Conservation (phyloP, 2,113 vertebrate species). For the Tragelaphus imberbis region DNA sequence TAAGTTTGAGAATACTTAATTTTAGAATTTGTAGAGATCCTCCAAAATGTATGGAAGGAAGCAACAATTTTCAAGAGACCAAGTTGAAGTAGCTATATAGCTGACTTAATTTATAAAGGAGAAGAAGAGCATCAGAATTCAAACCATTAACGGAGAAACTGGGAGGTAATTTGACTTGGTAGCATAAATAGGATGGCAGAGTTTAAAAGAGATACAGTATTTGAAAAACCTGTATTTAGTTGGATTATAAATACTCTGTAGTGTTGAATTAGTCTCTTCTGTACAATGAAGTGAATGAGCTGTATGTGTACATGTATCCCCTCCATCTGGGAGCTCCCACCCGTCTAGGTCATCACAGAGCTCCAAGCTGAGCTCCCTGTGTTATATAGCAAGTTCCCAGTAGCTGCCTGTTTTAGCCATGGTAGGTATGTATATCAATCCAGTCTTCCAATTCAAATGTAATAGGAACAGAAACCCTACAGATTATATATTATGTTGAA, state of each 20-base stretch:
- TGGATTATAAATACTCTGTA: neutral
- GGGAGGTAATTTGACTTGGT: neutral
- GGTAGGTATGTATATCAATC: neutral
- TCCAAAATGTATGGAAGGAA: neutral
- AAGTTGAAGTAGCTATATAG: neutral
- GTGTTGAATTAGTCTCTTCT: neutral
- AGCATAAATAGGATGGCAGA: neutral
- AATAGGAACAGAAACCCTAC: neutral
- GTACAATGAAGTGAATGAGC: neutral
- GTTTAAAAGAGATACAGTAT: neutral
- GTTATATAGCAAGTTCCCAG: neutral
- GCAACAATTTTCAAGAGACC: neutral
- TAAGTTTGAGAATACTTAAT: conserved; percentile 15
- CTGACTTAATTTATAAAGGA: neutral
- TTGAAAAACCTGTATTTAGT: neutral
- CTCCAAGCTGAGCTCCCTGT: neutral
- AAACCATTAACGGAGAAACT: neutral
- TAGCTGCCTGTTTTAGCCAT: neutral
- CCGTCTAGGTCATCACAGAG: neutral
- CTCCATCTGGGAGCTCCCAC: neutral
- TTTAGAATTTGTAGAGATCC: neutral
- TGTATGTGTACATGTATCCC: neutral
- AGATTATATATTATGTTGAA: neutral
- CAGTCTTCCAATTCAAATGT: neutral
- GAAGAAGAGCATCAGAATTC: neutral